phyloP scores from a whole-genome alignment of 2,113 vertebrate genomes.

The Chunga burmeisteri region DNA sequence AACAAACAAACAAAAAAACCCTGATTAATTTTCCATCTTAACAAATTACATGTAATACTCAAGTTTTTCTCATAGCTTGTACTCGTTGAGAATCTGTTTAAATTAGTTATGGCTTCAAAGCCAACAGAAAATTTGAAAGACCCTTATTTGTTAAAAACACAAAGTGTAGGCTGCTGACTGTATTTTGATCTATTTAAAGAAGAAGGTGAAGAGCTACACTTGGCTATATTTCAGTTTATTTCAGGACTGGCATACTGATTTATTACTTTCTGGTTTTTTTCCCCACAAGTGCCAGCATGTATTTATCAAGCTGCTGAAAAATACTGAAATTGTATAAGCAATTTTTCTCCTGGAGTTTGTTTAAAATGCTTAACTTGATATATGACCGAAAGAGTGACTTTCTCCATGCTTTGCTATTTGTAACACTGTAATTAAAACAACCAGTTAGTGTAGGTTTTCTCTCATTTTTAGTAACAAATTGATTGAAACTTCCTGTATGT shows the following conservation, averaged over 20 bases:
- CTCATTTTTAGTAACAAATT: background rate
- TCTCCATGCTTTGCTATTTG: background rate
- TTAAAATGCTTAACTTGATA: conserved; percentile 38
- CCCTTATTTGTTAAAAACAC: background rate
- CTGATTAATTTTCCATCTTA: background rate
- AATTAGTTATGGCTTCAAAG: background rate
- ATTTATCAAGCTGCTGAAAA: conserved; percentile 48
- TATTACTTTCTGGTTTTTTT: background rate
- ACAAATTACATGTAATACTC: background rate
- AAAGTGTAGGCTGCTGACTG: background rate
- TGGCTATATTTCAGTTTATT: background rate
- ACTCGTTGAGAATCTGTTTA: background rate
- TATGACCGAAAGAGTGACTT: background rate
- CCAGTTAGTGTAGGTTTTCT: background rate
- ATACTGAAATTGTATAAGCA: background rate
- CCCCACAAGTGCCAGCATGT: background rate
- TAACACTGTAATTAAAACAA: conserved; percentile 7
- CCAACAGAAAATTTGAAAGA: background rate
- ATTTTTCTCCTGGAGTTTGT: conserved; percentile 31
- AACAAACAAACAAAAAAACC: too few species aligned
- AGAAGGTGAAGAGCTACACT: background rate
- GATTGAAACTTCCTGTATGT: background rate
- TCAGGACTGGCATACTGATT: background rate
- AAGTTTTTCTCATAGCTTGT: background rate
- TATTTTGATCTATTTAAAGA: background rate